Conservation (phyloP, 2,888 invertebrate species). For the Acanthosepion esculentum region DNA sequence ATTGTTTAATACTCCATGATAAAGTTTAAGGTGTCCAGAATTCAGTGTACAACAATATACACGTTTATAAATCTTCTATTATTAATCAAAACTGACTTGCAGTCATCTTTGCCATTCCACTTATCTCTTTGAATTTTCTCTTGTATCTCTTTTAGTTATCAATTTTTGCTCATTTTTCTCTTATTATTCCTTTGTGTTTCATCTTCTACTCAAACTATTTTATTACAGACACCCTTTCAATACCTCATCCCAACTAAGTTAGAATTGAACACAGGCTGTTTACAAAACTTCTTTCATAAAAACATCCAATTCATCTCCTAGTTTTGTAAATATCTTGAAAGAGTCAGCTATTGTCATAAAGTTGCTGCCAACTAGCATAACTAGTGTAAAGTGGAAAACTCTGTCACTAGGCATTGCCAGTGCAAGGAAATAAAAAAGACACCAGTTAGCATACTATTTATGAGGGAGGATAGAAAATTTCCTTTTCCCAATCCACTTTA, state of each 20-base stretch:
- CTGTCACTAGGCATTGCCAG: no score
- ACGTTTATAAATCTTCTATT: not conserved
- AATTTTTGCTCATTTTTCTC: not conserved
- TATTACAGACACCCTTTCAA: not conserved
- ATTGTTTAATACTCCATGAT: not conserved
- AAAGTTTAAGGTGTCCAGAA: not conserved
- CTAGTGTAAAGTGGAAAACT: no score
- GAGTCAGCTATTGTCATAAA: no score
- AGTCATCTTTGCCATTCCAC: not conserved
- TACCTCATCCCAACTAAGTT: not conserved
- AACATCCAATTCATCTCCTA: no score
- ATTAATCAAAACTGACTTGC: not conserved
- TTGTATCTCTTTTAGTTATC: not conserved
- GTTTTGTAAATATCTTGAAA: no score
- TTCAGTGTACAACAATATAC: not conserved
- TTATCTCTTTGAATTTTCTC: not conserved
- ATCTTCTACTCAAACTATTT: not conserved
- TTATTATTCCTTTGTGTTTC: not conserved
- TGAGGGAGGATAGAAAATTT: no score
- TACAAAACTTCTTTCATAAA: not conserved
- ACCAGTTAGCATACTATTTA: no score
- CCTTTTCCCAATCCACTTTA: no score
- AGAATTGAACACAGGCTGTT: not conserved
- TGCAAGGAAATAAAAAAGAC: no score
- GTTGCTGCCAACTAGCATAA: no score